Evolutionary conservation across 2,888 invertebrate species (phyloP).

Genomic region (Coleophora deauratella): DNA sequence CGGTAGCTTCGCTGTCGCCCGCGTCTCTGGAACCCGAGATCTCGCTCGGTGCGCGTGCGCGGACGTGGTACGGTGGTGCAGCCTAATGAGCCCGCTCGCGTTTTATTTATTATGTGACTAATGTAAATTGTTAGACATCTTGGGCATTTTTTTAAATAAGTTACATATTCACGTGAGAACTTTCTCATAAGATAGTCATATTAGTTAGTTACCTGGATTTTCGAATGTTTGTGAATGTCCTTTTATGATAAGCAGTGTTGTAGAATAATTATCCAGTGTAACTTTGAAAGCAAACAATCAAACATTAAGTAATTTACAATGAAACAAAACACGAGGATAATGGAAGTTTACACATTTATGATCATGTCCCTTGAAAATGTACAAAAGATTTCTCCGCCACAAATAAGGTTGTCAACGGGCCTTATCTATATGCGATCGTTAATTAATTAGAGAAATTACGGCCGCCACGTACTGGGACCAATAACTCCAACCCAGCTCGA

Average conservation of each 20-base stretch:
- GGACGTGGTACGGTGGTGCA: slow-evolving; percentile 32
- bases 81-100: slow-evolving; percentile 61
- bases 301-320: no score
- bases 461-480: slow-evolving; percentile 64
- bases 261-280: no score
- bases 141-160: slow-evolving; percentile 32
- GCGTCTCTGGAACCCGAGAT: slow-evolving; percentile 14
- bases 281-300: no score
- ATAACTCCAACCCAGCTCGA: slow-evolving; percentile 71
- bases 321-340: slow-evolving; percentile 35
- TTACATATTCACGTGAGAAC: no score
- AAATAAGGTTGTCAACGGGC: slow-evolving; percentile 72
- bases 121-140: slow-evolving; percentile 50
- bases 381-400: slow-evolving; percentile 71
- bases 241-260: no score
- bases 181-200: no score
- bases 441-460: slow-evolving; percentile 75
- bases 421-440: slow-evolving; percentile 72
- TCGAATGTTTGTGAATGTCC: no score
- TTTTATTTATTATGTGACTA: slow-evolving; percentile 66
- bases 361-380: slow-evolving; percentile 69
- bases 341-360: slow-evolving; percentile 59
- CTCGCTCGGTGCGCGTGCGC: slow-evolving; percentile 19
- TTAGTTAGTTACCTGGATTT: no score
- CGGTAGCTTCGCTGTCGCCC: slow-evolving; percentile 23